Base-by-base conservation (phyloP, 1,140 invertebrate genomes). In the Bombus difficillimus region DNA sequence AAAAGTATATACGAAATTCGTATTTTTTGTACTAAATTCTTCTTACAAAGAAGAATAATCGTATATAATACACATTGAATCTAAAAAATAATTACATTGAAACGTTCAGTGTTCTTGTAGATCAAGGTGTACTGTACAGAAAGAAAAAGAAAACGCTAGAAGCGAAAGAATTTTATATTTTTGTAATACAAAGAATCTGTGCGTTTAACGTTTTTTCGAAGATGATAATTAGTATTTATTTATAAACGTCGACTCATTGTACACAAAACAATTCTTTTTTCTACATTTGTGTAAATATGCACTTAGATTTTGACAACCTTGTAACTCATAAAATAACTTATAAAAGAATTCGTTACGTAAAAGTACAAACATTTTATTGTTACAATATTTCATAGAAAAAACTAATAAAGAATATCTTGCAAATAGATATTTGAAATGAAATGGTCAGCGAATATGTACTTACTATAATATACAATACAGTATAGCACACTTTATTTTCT, bases 1-100 rank as follows among this genome's bases (percentile, higher is more conserved):
- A 77, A 80, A 84, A 78, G 32, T 83, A 84, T 84, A 76, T 84
- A 73, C 74, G 64, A 86, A 75, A 78, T 78, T 86, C 74, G 57
- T 84, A 84, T 81, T 86, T 77, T 83, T 86, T 83, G 81, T 76
- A 75, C 34, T 39, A 13, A 53, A 41, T 37, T 80, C 32, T 41
- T 68, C 37, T 37, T 34, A n/a, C 8, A 73, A 1, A 37, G 12
- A 72, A 81, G 39, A 59, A 10, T 43, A 77, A 32, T 59, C 22
- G 3, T 43, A 57, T 72, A 69, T 71, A 59, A 28, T 79, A 69
- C 12, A 77, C 10, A 22, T 73, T 81, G 37, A 32, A 66, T 75
- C 22, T 43, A 68, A 41, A 32, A 39, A 41, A 39, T 5, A 73
- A 62, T 59, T 72, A n/a, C 15, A 57, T 47, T 43, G 18, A 73